These are phyloP conservation scores for Dendrophyllia cribrosa DNA, from an alignment of 64 coral and sea anemone genomes.

Conservation along the genomic window DNA sequence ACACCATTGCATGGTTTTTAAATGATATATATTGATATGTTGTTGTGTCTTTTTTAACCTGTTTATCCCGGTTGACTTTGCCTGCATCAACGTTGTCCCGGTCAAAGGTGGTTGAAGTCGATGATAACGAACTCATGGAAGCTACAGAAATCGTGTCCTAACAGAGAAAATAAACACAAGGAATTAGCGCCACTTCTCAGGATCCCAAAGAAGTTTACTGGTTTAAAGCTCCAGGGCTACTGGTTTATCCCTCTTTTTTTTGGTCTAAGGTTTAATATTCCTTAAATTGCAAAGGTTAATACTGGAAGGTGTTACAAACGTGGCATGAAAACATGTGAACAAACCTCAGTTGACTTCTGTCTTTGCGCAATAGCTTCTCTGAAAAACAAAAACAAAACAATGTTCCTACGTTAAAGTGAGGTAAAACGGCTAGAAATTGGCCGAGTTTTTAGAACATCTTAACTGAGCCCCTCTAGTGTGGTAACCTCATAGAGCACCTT, in stretches of 20 bases:
- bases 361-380: not conserved
- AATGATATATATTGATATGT: too few relatives aligned
- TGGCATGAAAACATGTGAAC: not conserved
- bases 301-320: too few relatives aligned
- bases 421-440: too few relatives aligned
- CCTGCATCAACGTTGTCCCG: conserved; percentile 58
- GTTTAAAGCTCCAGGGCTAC: too few relatives aligned
- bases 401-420: too few relatives aligned
- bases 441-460: not conserved
- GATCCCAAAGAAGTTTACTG: too few relatives aligned
- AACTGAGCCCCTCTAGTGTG: not conserved
- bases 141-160: conserved; percentile 31
- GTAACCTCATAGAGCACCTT: not conserved
- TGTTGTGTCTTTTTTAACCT: conserved; percentile 1
- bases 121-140: conserved; percentile 51
- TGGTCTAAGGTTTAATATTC: too few relatives aligned
- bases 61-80: not conserved
- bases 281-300: too few relatives aligned
- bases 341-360: conserved; percentile 17
- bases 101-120: conserved; percentile 40
- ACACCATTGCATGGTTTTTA: too few relatives aligned
- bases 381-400: not conserved
- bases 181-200: not conserved
- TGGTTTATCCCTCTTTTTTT: too few relatives aligned
- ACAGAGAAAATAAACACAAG: not conserved